Percentiles rank a stretch among this genome's conserved stretches.
Evolutionary conservation across 2,797 vertebrate genomes (phyloP).

Genomic region (Lophius americanus): DNA sequence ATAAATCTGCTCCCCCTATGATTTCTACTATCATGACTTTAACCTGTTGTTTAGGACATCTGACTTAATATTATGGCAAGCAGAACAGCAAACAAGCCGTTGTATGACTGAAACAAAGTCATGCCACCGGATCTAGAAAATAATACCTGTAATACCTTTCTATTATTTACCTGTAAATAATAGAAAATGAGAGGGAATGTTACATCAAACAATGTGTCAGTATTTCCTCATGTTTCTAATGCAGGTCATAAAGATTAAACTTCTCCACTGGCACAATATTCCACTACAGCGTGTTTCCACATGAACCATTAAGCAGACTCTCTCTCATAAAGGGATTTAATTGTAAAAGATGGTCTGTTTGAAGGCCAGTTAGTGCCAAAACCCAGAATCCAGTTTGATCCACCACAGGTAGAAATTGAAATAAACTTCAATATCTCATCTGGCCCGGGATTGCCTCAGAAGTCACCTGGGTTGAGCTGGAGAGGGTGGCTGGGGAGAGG

Average conservation of each 20-base stretch:
- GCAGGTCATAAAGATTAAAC: constrained; percentile 20
- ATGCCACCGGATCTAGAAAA: constrained; percentile 11
- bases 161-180: constrained; percentile 7
- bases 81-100: constrained; percentile 4
- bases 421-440: no score
- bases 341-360: constrained; percentile 51
- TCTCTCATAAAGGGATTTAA: constrained; percentile 41
- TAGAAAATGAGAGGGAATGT: background rate
- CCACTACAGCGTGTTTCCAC: constrained; percentile 18
- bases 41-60: background rate
- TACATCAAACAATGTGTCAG: constrained; percentile 6
- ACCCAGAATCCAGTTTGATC: constrained; percentile 18
- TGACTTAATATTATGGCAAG: background rate
- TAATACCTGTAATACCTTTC: no score
- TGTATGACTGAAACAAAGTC: constrained; percentile 4
- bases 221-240: background rate
- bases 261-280: constrained; percentile 27
- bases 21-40: background rate
- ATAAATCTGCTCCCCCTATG: no score
- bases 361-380: constrained; percentile 39
- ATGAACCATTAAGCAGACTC: constrained; percentile 16
- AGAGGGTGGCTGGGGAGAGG: no score
- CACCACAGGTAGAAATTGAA: constrained; percentile 19
- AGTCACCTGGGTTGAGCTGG: no score
- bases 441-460: no score